Base-by-base conservation (phyloP, 2,888 invertebrate species). In the Rambutsinella grinnellia region DNA sequence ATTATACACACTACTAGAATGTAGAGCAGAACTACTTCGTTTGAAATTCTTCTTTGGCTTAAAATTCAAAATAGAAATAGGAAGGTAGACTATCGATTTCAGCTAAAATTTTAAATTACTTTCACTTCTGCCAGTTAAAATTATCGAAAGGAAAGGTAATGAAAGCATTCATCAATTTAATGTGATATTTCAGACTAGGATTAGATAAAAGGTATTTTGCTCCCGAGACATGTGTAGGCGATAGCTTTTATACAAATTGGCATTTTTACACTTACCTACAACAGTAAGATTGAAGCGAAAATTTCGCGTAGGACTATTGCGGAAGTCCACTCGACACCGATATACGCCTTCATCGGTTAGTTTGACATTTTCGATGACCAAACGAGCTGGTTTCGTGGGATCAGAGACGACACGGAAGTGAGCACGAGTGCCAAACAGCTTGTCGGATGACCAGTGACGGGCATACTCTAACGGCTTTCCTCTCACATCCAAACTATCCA, bases 261-360 rank as follows among this genome's bases (percentile, higher is more conserved):
- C 3, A 54, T 57, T 27, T 10, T 13, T 49, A 6, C 46, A 54
- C 93, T 93, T 86, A 95, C 95, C 94, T 85, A 95, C 93, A 83
- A 96, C 94, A 80, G 94, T 94, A 85, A 96, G 92, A 88, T 95
- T 94, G 88, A 95, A 94, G 86, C 93, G 91, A 88, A 94, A 93
- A 88, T 93, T 94, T 86, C 94, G 92, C 78, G 95, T 95, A 88
- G 95, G 95, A 81, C 94, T 93, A 87, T 94, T 94, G 81, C 93
- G 90, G 89, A 95, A 96, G 89, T 96, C 95, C 83, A 95, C 93
- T 80, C 95, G 89, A 87, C 96, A 96, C 80, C 95, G 90, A 89
- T 95, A 96, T 84, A 94, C 91, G 85, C 95, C 95, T 87, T 95
- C 94, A 87, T 96, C 96, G 85, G 92, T 92, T 57, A 94, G 90